Percentiles rank a stretch among this genome's conserved stretches.
Evolutionary conservation across 2,888 invertebrate genomes (phyloP).

Genomic region (Alloscopus bannaensis): DNA sequence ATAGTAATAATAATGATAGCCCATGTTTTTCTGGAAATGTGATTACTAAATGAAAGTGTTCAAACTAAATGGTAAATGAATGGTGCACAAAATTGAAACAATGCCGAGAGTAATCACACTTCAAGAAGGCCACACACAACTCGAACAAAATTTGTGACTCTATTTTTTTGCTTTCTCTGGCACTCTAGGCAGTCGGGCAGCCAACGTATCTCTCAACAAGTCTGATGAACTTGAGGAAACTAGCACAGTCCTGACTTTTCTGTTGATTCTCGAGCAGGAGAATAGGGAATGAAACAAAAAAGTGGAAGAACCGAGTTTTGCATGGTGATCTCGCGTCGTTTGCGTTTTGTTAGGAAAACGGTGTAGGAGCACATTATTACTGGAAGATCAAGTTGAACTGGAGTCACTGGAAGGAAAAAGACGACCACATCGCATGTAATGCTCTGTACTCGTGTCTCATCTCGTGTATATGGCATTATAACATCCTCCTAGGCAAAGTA

Average conservation of each 20-base stretch:
- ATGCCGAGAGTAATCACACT: too few species aligned
- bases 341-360: background rate
- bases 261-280: constrained; percentile 61
- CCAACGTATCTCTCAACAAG: too few species aligned
- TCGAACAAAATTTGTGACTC: too few species aligned
- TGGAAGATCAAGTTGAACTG: too few species aligned
- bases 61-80: too few species aligned
- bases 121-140: too few species aligned
- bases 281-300: constrained; percentile 65
- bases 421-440: constrained; percentile 5
- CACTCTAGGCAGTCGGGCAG: too few species aligned
- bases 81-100: too few species aligned
- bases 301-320: constrained; percentile 57
- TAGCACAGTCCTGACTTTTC: constrained; percentile 62
- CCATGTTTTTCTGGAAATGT: too few species aligned
- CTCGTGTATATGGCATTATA: constrained; percentile 34
- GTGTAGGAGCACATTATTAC: background rate
- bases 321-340: constrained; percentile 30
- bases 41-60: too few species aligned
- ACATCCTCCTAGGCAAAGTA: constrained; percentile 23
- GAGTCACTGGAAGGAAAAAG: background rate
- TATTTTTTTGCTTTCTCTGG: too few species aligned
- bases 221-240: constrained; percentile 55
- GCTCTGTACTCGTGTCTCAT: constrained; percentile 1
- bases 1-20: too few species aligned